These are phyloP conservation scores for Drosophila affinis DNA, from an alignment of 2,888 invertebrate genomes.

Conservation along the genomic window DNA sequence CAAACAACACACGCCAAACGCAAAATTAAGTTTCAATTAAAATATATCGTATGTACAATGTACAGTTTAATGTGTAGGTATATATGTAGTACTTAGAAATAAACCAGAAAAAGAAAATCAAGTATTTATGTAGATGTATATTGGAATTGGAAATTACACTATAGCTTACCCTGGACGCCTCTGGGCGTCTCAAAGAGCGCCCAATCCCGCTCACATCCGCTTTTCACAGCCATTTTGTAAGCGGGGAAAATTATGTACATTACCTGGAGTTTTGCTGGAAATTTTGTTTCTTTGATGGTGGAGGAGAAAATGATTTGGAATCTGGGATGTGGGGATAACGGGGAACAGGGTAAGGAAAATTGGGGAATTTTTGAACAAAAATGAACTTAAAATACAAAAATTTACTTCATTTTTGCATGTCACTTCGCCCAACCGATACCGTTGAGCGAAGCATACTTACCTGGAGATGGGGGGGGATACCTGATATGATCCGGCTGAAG, in stretches of 20 bases:
- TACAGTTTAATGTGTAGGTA: constrained; percentile 42
- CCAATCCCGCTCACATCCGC: constrained; percentile 25
- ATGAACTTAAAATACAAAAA: constrained; percentile 69
- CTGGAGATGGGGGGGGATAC: constrained; percentile 50
- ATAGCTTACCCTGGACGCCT: constrained; percentile 69
- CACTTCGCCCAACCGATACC: constrained; percentile 85
- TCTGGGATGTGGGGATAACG: not conserved
- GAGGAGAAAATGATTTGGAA: constrained; percentile 23
- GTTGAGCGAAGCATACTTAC: constrained; percentile 86
- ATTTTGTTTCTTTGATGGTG: constrained; percentile 28
- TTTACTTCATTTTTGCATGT: constrained; percentile 66
- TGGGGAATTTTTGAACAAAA: constrained; percentile 43
- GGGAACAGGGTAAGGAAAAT: too few relatives aligned
- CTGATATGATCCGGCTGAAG: constrained; percentile 3
- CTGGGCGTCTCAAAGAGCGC: constrained; percentile 41
- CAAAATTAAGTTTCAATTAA: constrained; percentile 28
- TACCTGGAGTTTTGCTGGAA: constrained; percentile 69
- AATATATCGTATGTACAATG: constrained; percentile 42
- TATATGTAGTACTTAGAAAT: constrained; percentile 49
- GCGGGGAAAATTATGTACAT: constrained; percentile 40
- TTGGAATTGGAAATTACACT: constrained; percentile 46
- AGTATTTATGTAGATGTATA: not conserved
- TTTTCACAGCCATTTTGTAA: constrained; percentile 16
- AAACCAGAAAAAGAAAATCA: constrained; percentile 49
- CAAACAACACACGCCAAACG: constrained; percentile 26